Percentiles rank a stretch among this genome's conserved stretches.
Evolutionary conservation across 2,888 invertebrate genomes (phyloP).

Genomic region (Agrochola macilenta): DNA sequence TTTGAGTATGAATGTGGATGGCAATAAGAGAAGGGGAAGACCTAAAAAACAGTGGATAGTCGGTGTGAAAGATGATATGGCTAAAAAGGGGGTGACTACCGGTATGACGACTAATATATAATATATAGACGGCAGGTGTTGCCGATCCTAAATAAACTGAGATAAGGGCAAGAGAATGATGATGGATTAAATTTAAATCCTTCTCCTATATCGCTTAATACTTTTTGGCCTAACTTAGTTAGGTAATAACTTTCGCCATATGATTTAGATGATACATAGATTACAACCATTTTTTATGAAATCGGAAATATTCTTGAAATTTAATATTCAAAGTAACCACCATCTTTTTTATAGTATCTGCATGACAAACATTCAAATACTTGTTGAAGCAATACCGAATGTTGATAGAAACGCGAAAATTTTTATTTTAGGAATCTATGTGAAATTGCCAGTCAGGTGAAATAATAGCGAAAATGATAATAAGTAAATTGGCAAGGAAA

Average conservation of each 20-base stretch:
- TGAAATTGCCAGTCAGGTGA: slow-evolving; percentile 20
- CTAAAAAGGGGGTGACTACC: not conserved
- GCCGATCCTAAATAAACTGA: not conserved
- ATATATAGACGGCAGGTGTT: not conserved
- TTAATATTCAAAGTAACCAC: not conserved
- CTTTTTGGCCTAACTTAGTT: not conserved
- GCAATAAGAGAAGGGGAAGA: too few species aligned
- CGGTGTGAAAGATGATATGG: not conserved
- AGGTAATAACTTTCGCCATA: not conserved
- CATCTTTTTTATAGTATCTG: not conserved
- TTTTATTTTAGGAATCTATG: not conserved
- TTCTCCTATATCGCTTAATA: too few species aligned
- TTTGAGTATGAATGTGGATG: not conserved
- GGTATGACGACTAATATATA: not conserved
- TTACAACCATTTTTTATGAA: not conserved
- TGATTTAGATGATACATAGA: not conserved
- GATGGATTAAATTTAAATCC: not conserved
- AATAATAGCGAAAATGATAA: not conserved
- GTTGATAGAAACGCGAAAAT: not conserved
- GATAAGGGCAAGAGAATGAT: not conserved
- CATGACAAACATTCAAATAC: not conserved
- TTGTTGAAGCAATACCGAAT: not conserved
- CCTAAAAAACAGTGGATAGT: not conserved
- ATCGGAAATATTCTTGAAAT: not conserved
- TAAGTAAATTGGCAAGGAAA: slow-evolving; percentile 16